phyloP scores from a whole-genome alignment of 2,113 vertebrate genomes.

The Gymnorhina tibicen region DNA sequence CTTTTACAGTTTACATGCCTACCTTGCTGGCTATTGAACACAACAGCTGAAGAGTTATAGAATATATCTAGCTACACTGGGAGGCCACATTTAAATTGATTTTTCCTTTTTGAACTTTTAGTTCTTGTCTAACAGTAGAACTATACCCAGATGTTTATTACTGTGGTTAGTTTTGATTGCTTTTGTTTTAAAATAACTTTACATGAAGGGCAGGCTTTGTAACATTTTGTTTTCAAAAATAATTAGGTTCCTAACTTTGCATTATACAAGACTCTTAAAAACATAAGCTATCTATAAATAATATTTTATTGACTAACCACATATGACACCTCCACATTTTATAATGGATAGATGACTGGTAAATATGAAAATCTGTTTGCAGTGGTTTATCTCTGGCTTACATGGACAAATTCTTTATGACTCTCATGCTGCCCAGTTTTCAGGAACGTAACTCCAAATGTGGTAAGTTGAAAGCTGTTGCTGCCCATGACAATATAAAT shows the following conservation, averaged over 20 bases:
- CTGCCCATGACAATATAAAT: background rate
- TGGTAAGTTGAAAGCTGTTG: background rate
- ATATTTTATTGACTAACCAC: background rate
- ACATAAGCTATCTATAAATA: background rate
- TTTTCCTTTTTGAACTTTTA: background rate
- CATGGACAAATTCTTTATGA: background rate
- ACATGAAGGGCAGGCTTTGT: background rate
- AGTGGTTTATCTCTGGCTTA: background rate
- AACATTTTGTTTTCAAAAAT: background rate
- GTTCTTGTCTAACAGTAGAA: background rate
- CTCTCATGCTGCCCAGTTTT: background rate
- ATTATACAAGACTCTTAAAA: background rate
- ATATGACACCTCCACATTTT: background rate
- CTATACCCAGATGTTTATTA: background rate
- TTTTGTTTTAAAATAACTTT: background rate
- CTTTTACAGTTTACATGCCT: background rate
- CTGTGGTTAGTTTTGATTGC: background rate
- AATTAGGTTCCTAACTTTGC: background rate
- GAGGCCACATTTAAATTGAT: background rate
- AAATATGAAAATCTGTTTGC: background rate
- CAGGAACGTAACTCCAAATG: background rate
- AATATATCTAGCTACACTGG: background rate
- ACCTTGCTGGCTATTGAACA: background rate
- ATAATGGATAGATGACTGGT: background rate
- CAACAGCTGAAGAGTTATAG: background rate